Base-by-base conservation (phyloP, 2,797 vertebrate species). In the Thamnophis elegans region DNA sequence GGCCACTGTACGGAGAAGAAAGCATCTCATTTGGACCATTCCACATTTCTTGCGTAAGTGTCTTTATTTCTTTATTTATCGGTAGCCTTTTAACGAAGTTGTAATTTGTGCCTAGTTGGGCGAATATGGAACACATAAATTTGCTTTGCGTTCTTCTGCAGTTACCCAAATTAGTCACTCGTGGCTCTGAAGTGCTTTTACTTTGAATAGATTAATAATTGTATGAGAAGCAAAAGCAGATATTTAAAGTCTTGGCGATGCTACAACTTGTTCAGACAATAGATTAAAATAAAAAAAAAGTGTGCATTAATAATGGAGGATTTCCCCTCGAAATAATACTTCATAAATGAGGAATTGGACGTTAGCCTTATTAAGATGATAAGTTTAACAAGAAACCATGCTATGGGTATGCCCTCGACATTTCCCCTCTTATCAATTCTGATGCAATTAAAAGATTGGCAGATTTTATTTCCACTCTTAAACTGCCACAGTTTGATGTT, bases 31-130 rank as follows among this genome's bases (percentile, higher is more conserved):
- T 99, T 96, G 98, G 98, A 94, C 98, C 99, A 51, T 99, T 99
- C 98, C 98, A 97, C 97, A 98, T 99, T 98, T 98, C 98, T 93
- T 99, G 98, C 98, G 99, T 99, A 98, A 99, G 99, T 99, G 94
- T 90, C 11, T 93, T 68, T 68, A 82, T n/a, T 20, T 59, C 7
- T 20, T 47, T 47, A 47, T 47, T 47, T 47, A 47, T 47, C 47
- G 13, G 73, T 78, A 28, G 47, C 5, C 28, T 60, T 91, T 54
- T 65, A 62, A 86, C 11, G 59, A 20, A 36, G 9, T 28, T 60
- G 51, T 87, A 56, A 56, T 88, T 91, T 10, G 73, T n/a, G 26
- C 25, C 59, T 11, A 82, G 59, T 32, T 42, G n/a, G 54, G 36
- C 12, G 20, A 51, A 60, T 28, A 22, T 51, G 51, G 5, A 53